Evolutionary conservation across 2,113 vertebrate species (phyloP).

Genomic region (Pimephales promelas): DNA sequence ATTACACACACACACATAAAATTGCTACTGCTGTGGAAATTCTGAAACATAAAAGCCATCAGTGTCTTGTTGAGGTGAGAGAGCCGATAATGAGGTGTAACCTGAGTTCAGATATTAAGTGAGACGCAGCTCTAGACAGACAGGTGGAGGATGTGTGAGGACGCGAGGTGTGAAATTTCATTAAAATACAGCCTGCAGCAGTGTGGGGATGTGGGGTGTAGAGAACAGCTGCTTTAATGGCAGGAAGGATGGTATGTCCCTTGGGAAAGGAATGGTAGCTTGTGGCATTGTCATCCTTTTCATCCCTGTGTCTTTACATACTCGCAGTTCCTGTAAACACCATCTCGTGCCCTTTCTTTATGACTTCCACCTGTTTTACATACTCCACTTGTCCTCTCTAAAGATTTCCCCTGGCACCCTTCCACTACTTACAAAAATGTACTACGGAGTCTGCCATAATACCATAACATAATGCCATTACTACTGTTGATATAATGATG

Average conservation of each 20-base stretch:
- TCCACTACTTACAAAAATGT: background rate
- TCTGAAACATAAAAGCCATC: background rate
- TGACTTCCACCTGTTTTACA: constrained; percentile 14
- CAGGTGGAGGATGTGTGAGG: constrained; percentile 30
- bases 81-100: constrained; percentile 22
- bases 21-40: background rate
- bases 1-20: no score
- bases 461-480: background rate
- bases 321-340: background rate
- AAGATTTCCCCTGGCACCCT: background rate
- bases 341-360: background rate
- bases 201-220: background rate
- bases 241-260: background rate
- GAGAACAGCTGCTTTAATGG: constrained; percentile 16
- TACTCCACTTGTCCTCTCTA: background rate
- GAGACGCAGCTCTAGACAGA: background rate
- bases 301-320: background rate
- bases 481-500: background rate
- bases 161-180: constrained; percentile 28
- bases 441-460: background rate
- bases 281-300: background rate
- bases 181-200: constrained; percentile 37
- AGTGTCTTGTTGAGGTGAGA: constrained; percentile 35
- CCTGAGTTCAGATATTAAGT: constrained; percentile 16
- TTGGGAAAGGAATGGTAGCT: background rate